Base-by-base conservation (phyloP, 2,797 vertebrate species). In the Lithobates sylvaticus region DNA sequence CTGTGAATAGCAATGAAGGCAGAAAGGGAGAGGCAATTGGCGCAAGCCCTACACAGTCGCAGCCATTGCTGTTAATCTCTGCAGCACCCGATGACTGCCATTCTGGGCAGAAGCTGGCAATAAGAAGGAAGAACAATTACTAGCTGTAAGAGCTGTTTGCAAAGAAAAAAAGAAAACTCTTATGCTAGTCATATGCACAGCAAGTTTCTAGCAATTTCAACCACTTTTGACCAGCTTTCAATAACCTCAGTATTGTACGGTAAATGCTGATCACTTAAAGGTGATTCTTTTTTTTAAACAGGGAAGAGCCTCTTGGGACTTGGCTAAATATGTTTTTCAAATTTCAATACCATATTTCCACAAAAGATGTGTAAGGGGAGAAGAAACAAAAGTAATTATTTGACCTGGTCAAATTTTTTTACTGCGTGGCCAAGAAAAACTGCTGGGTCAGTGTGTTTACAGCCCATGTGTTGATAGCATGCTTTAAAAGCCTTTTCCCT, bases 391-490 rank as follows among this genome's bases (percentile, higher is more conserved):
- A 64, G 36, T 81, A 82, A 82, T 82, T n/a, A 82, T 44, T 71
- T 82, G 69, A 82, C 80, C 69, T 15, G 21, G 80, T 9, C 16
- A 73, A 64, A 26, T 64, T 34, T 58, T 44, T 82, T 76, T 29
- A 76, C 36, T 34, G 58, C 27, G 21, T 16, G 65, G 39, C 26
- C 39, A 16, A 50, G 29, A 54, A 72, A 39, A 83, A 67, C 12
- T 68, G 61, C 81, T 76, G 61, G 71, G 71, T 76, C 73, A 83
- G 81, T 36, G 15, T 75, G 72, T 83, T 76, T 76, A 44, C 80
- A 74, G 39, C 50, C 81, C 44, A 71, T 32, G 29, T 39, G 61
- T 54, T 83, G 71, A 65, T 83, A 27, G 61, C 10, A 76, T 76
- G 81, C 65, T 83, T 65, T 69, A 82, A 74, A 82, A 82, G 70